Base-by-base conservation (phyloP, 2,797 vertebrate species). In the Carcharodon carcharias region DNA sequence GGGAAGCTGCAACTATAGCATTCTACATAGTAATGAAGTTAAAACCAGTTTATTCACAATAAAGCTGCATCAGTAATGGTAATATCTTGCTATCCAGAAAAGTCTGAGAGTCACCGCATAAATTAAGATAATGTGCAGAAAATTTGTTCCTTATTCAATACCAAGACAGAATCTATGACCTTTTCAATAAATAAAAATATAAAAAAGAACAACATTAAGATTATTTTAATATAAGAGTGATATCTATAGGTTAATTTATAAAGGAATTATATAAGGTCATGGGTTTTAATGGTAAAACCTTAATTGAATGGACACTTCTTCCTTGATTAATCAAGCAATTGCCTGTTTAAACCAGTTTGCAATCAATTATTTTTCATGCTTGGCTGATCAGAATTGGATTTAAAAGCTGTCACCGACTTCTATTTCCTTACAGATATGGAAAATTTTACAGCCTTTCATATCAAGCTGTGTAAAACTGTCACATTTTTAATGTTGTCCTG, bases 291-390 rank as follows among this genome's bases (percentile, higher is more conserved):
- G 65, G 40, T 95, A n/a, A 61, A 31, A 63, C 31, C 45, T 92
- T 91, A 40, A 63, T n/a, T 63, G 35, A 63, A n/a, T 92, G 35
- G 58, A 92, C 58, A 63, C 58, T 61, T 92, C 58, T 61, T 92
- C 58, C 89, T 63, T 92, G 58, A 92, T 92, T 92, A 91, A 91
- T 91, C 35, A 63, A 58, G 35, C 58, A 92, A 18, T 61, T 61
- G 35, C 16, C 31, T 92, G 14, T 5, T 12, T 92, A 92, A 95
- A 56, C 65, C 26, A 71, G 40, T 54, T 95, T 95, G 11, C 92
- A 69, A 69, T 69, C 93, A 71, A 23, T 95, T 54, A 28, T 31
- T 31, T 28, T 12, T 67, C 45, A 61, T 61, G 58, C 89, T 63
- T 92, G 89, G 5, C 35, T n/a, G 58, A 40, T 35, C 16, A 40